phyloP scores from a whole-genome alignment of 2,797 vertebrate genomes.

The Sylvilagus floridanus region DNA sequence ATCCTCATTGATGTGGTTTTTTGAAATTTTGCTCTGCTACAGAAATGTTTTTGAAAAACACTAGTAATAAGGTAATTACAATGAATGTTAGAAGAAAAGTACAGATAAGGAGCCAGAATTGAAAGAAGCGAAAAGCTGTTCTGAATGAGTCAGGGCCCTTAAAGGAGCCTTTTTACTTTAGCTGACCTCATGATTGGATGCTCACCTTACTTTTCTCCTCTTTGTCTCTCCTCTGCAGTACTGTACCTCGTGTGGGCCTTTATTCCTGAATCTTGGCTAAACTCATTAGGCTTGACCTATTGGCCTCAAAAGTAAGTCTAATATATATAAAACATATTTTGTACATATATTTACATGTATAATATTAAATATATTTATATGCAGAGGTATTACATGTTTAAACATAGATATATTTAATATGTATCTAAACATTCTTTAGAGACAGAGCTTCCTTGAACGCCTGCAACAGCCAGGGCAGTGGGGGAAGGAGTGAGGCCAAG shows the following conservation, averaged over 20 bases:
- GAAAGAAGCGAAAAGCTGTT: not conserved
- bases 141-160: not conserved
- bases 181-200: not conserved
- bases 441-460: too few relatives aligned
- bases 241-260: slow-evolving; percentile 96
- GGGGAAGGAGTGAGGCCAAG: too few relatives aligned
- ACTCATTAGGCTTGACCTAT: slow-evolving; percentile 95
- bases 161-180: not conserved
- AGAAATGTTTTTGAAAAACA: not conserved
- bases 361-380: too few relatives aligned
- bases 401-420: too few relatives aligned
- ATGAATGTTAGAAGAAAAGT: not conserved
- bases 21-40: not conserved
- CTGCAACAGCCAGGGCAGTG: too few relatives aligned
- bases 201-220: not conserved
- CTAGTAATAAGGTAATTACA: not conserved
- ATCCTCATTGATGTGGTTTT: not conserved
- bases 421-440: too few relatives aligned
- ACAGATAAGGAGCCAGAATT: not conserved
- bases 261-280: slow-evolving; percentile 95
- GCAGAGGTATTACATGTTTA: too few relatives aligned
- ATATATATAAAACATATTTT: not conserved
- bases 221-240: slow-evolving; percentile 85
- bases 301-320: slow-evolving; percentile 98
- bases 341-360: too few relatives aligned